These are phyloP conservation scores for Drosophila asahinai DNA, from an alignment of 1,140 invertebrate genomes.

Conservation along the genomic window DNA sequence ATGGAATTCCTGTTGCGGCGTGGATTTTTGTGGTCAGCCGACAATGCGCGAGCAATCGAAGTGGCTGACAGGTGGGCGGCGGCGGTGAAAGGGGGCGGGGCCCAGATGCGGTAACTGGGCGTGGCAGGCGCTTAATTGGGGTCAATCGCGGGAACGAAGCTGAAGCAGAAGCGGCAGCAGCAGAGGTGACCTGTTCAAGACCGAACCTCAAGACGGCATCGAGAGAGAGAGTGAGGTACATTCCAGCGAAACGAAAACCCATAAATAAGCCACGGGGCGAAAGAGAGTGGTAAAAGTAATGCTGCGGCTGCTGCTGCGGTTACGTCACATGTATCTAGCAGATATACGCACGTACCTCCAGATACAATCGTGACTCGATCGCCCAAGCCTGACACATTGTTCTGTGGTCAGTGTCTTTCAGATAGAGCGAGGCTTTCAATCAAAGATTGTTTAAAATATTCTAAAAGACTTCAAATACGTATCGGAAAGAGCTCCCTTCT, in stretches of 20 bases:
- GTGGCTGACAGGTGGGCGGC: conserved; percentile 14
- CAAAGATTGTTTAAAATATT: too few relatives aligned
- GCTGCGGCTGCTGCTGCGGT: conserved; percentile 25
- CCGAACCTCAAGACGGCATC: conserved; percentile 6
- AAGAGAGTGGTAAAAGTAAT: conserved; percentile 51
- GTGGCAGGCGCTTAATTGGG: conserved; percentile 56
- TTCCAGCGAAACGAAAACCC: conserved; percentile 61
- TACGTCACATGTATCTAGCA: conserved; percentile 57
- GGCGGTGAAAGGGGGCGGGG: background rate
- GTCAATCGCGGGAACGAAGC: conserved; percentile 37
- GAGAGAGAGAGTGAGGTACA: conserved; percentile 32
- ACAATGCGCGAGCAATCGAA: conserved; percentile 36
- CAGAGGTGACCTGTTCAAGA: conserved; percentile 44
- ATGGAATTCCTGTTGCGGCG: conserved; percentile 47
- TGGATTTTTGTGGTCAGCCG: conserved; percentile 42
- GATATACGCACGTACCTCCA: conserved; percentile 33
- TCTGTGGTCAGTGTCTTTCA: background rate
- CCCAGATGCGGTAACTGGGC: conserved; percentile 44
- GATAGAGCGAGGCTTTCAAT: too few relatives aligned
- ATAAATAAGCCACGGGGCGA: conserved; percentile 44
- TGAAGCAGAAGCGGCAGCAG: conserved; percentile 1
- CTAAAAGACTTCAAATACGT: too few relatives aligned
- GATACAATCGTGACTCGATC: conserved; percentile 34
- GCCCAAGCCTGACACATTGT: conserved; percentile 3
- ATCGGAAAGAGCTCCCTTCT: too few relatives aligned